Base-by-base conservation (phyloP, 2,113 vertebrate genomes). In the Conger conger region DNA sequence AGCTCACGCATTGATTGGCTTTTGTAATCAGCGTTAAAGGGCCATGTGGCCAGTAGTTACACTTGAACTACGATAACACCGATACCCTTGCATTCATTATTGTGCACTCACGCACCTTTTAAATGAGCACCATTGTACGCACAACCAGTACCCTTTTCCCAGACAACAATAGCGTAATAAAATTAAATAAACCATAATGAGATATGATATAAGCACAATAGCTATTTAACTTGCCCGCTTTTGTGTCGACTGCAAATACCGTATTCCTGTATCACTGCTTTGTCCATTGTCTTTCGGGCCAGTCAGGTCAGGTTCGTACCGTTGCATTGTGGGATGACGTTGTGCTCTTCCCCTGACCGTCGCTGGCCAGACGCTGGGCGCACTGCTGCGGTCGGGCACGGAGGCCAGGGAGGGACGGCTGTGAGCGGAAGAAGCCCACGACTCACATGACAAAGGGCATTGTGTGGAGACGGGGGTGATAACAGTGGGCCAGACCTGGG, bases 371-470 rank as follows among this genome's bases (percentile, higher is more conserved):
- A 4, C 45, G 76, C 11, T 50, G 15, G 2, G 82, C 54, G 42
- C 50, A 37, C 63, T 37, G 73, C 40, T 33, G 42, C 13, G 36
- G 36, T 8, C 11, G 36, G 37, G 81, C 53, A 3, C 63, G 15
- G 82, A 13, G 42, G 68, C 30, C 27, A 35, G 37, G 18, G 27
- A 60, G 38, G 80, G 27, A 60, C 33, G 80, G 27, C 36, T 80
- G 80, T 73, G 80, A 81, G 80, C 53, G 86, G 86, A 87, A 85
- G 86, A 50, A 80, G 77, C 37, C 50, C 2, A 11, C 76, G 17
- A 35, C 73, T 84, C 68, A 63, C 53, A 81, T 50, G 86, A 87
- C 83, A 87, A 87, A 87, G 86, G 80, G 53, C 54, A 87, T 87
- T 87, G 86, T 87, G 79, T 54, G 78, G 60, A 35, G 45, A 15